Evolutionary conservation across 2,113 vertebrate species (phyloP).

Genomic region (Ranitomeya variabilis): DNA sequence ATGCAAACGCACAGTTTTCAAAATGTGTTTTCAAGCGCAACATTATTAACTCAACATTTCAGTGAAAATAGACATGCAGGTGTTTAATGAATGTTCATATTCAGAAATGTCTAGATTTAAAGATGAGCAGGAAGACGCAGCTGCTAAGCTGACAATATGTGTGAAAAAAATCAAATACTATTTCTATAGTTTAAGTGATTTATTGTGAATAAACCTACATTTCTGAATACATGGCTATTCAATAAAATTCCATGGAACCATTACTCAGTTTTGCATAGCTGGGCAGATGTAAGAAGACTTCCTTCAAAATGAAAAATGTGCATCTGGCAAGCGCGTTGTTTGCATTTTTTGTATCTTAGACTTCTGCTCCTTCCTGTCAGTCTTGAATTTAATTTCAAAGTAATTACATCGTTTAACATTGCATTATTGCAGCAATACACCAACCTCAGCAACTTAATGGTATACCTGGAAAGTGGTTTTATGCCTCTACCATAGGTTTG

Average conservation of each 20-base stretch:
- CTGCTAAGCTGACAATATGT: constrained; percentile 36
- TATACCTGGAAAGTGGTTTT: constrained; percentile 29
- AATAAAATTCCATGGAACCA: constrained; percentile 32
- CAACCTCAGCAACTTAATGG: constrained; percentile 23
- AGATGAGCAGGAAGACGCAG: constrained; percentile 5
- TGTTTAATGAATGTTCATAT: constrained; percentile 10
- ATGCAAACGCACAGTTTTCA: background rate
- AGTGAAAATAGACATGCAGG: constrained; percentile 9
- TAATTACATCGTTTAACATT: constrained; percentile 26
- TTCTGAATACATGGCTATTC: constrained; percentile 24
- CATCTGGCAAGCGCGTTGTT: constrained; percentile 40
- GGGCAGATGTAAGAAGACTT: constrained; percentile 37
- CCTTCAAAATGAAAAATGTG: constrained; percentile 19
- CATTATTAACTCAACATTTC: background rate
- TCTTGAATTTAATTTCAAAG: constrained; percentile 9
- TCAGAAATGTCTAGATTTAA: constrained; percentile 2
- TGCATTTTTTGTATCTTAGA: constrained; percentile 24
- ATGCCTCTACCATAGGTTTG: background rate
- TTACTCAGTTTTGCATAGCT: constrained; percentile 42
- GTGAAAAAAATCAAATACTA: constrained; percentile 16
- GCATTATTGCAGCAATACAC: constrained; percentile 21
- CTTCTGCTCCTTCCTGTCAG: constrained; percentile 31
- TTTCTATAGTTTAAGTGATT: constrained; percentile 27
- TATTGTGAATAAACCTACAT: constrained; percentile 10
- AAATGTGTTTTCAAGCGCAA: background rate